phyloP scores from a whole-genome alignment of 2,113 vertebrate genomes.

The Oreotrochilus melanogaster region DNA sequence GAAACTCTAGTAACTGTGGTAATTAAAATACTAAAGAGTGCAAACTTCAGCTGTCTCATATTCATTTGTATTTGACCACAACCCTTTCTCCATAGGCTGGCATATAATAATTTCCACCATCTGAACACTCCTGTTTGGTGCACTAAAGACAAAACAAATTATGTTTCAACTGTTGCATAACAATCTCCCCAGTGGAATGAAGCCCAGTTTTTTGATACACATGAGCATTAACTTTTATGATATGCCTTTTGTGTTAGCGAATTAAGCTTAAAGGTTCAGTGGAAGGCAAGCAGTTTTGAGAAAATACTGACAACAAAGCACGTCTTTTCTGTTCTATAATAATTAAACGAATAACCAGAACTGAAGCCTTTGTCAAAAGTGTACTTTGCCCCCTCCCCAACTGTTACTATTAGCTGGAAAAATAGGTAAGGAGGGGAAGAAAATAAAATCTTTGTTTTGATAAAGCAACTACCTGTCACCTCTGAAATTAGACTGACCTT shows the following conservation, averaged over 20 bases:
- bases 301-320: not conserved
- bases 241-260: not conserved
- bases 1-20: not conserved
- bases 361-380: constrained; percentile 3
- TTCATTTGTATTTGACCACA: constrained; percentile 9
- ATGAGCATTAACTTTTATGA: not conserved
- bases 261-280: constrained; percentile 45
- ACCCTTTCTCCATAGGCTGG: not conserved
- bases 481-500: not conserved
- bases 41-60: not conserved
- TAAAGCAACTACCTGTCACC: not conserved
- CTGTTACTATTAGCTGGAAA: not conserved
- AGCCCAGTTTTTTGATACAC: constrained; percentile 10
- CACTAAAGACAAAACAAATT: constrained; percentile 40
- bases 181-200: not conserved
- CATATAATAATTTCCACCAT: not conserved
- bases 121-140: not conserved
- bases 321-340: not conserved
- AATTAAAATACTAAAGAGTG: not conserved
- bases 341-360: not conserved
- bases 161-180: not conserved
- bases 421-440: not conserved
- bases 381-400: not conserved
- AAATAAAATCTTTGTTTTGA: not conserved
- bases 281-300: constrained; percentile 26